Evolutionary conservation across 2,888 invertebrate genomes (phyloP).

Genomic region (Microplitis manilae): DNA sequence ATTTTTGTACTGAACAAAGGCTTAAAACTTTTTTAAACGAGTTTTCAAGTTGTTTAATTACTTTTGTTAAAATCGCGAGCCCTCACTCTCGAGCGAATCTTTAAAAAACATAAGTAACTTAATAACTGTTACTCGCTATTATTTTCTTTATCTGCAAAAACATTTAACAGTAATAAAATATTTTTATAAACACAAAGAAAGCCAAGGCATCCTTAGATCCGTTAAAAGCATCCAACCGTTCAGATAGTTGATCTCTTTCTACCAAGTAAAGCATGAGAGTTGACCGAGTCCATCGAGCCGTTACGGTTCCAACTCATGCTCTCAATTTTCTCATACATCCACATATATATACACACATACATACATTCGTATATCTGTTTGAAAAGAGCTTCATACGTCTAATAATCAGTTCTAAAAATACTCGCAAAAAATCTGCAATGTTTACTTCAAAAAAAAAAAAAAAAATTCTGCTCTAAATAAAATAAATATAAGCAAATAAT

Average conservation of each 20-base stretch:
- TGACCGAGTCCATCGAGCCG: slow-evolving; percentile 29
- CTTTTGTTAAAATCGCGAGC: no score
- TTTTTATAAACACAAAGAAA: background rate
- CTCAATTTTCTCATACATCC: slow-evolving; percentile 16
- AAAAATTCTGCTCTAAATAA: background rate
- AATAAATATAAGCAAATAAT: background rate
- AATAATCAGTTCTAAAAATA: background rate
- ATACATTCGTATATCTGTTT: background rate
- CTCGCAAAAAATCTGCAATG: background rate
- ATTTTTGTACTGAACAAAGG: no score
- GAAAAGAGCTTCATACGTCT: background rate
- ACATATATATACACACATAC: background rate
- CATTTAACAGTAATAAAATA: slow-evolving; percentile 24
- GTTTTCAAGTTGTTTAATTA: no score
- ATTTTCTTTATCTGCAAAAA: background rate
- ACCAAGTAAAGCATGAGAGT: slow-evolving; percentile 16
- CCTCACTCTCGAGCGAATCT: no score
- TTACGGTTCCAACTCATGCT: slow-evolving; percentile 32
- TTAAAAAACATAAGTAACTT: no score
- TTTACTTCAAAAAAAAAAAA: background rate
- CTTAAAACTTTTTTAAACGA: no score
- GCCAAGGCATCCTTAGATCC: slow-evolving; percentile 31
- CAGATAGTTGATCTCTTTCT: slow-evolving; percentile 39
- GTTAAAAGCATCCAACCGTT: slow-evolving; percentile 38
- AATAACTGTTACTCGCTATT: no score